Evolutionary conservation across 2,797 vertebrate species (phyloP), one percentile per base, ranked within the genome.

Genomic region (Phoxinus dragarum): DNA sequence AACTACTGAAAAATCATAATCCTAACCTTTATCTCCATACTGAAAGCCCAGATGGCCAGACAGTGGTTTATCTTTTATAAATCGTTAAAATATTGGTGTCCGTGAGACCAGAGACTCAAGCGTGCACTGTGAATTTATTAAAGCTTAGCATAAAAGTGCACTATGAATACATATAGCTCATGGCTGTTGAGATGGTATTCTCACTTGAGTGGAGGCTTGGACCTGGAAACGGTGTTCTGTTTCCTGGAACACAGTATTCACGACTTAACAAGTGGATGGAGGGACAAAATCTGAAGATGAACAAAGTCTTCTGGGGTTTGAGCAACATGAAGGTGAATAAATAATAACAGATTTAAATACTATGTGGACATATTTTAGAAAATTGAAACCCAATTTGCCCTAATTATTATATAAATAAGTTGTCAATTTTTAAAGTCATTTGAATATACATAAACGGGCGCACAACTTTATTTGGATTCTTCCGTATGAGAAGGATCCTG

Each of bases 381-480:
- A 61, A 16, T 44, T 56, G 7, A 44, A 80, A 16, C 27, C 31
- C 38, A 47, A 47, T 64, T 44, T 31, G 4, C 56, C 14, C 38
- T 16, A 44, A 67, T 80, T 68, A 68, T 68, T 5, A 11, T 68
- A 49, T 5, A 47, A 68, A 68, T n/a, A 14, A 9, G 38, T 27
- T 31, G 42, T 81, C 4, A 64, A 49, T 36, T 36, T 34, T 64
- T 52, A 6, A 36, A 64, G 42, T 49, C 54, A 47, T 9, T 49
- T 47, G 1, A 80, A 34, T 52, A 23, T 4, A 34, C 11, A 54
- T 42, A 67, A 52, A 84, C 8, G 0, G 21, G 44, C 9, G 0
- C 54, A 73, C 47, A 78, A 38, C 66, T 68, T 84, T 23, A 9
- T 81, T 84, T 69, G 38, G 17, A 78, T 79, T 79, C 38, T 47